Evolutionary conservation across 2,113 vertebrate species (phyloP).

Genomic region (Pavo muticus): DNA sequence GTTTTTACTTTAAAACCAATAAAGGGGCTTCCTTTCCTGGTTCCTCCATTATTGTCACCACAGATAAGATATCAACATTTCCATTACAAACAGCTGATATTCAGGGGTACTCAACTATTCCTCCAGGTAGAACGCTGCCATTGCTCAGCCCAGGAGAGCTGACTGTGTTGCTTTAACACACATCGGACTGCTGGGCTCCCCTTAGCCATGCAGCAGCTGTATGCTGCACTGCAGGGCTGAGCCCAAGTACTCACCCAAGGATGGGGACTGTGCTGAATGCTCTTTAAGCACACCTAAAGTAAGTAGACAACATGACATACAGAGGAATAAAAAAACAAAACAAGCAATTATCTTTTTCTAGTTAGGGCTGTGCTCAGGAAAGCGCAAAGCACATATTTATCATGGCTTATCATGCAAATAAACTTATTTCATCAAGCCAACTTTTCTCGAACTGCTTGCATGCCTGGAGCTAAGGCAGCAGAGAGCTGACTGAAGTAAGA

Average conservation of each 20-base stretch:
- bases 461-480: neutral
- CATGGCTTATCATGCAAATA: neutral
- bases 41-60: conserved; percentile 6
- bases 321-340: neutral
- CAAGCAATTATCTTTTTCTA: neutral
- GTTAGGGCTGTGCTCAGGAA: neutral
- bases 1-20: conserved; percentile 1
- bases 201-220: neutral
- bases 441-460: neutral
- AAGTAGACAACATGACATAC: neutral
- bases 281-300: neutral
- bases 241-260: neutral
- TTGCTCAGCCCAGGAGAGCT: neutral
- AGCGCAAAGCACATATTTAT: neutral
- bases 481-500: neutral
- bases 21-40: neutral
- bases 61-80: conserved; percentile 28
- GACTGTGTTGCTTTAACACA: neutral
- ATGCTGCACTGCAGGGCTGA: neutral
- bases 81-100: conserved; percentile 5
- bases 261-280: rapidly evolving
- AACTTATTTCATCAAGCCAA: neutral
- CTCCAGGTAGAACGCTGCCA: neutral
- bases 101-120: neutral
- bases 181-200: neutral